Conservation (phyloP, 2,888 invertebrate species). For the Tanypteryx hageni region DNA sequence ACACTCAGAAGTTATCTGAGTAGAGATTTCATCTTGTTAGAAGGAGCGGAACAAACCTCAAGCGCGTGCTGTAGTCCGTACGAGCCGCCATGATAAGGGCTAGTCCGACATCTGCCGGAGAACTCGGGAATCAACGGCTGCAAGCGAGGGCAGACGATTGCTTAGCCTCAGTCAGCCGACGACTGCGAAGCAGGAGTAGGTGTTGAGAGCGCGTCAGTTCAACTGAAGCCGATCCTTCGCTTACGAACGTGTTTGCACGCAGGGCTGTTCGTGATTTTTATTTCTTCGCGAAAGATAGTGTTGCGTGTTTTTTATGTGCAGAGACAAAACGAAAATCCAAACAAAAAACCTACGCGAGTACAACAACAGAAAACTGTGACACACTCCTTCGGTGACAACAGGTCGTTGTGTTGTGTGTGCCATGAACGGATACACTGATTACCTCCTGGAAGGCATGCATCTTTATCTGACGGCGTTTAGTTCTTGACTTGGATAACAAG, state of each 20-base stretch:
- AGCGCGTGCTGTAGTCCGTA: background rate
- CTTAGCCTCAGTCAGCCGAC: background rate
- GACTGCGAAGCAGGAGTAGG: background rate
- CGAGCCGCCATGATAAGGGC: background rate
- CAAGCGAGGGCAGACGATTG: background rate
- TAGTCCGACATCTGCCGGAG: constrained; percentile 15
- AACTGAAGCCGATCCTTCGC: background rate
- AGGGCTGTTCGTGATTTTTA: background rate
- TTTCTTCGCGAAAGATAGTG: background rate
- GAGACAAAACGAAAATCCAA: background rate
- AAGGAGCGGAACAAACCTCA: too few species aligned
- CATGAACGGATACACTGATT: constrained; percentile 4
- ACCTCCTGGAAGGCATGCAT: background rate
- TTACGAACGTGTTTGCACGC: background rate
- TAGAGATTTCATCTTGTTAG: too few species aligned
- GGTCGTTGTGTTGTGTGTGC: background rate
- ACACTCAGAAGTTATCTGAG: too few species aligned
- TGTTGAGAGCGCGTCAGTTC: background rate
- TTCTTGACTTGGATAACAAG: background rate
- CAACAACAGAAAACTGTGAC: background rate
- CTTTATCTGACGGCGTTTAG: background rate
- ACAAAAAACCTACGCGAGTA: background rate
- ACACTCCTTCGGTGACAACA: background rate
- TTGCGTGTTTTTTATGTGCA: background rate
- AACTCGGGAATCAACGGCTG: background rate